These are phyloP conservation scores for Mycalesis mineus DNA, from an alignment of 2,888 invertebrate species.

Conservation along the genomic window DNA sequence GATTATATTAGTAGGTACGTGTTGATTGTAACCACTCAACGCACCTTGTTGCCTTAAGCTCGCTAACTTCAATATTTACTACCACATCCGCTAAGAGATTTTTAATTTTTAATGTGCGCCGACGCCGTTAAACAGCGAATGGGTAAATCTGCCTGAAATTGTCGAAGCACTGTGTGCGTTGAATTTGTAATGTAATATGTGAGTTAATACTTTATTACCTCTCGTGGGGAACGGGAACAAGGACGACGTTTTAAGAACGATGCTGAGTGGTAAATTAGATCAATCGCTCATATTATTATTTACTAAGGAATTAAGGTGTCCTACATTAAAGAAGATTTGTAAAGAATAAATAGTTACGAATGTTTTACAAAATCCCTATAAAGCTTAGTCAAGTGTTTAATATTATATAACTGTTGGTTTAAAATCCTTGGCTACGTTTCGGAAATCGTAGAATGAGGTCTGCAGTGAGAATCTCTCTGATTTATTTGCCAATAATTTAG, in stretches of 20 bases:
- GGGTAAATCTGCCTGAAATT: constrained; percentile 25
- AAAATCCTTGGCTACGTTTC: too few species aligned
- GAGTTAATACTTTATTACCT: constrained; percentile 6
- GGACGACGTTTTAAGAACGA: constrained; percentile 1
- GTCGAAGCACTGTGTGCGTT: constrained; percentile 26
- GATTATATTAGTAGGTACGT: too few species aligned
- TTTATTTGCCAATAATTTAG: too few species aligned
- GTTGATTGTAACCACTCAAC: constrained; percentile 16
- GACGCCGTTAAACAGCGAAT: constrained; percentile 30
- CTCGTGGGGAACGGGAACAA: neutral
- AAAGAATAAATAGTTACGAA: too few species aligned
- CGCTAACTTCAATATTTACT: constrained; percentile 38
- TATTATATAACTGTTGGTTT: too few species aligned
- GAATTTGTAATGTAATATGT: constrained; percentile 30
- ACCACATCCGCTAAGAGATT: constrained; percentile 32
- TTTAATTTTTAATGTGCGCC: constrained; percentile 39
- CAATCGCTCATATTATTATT: neutral
- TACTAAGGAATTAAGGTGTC: too few species aligned
- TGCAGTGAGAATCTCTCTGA: too few species aligned
- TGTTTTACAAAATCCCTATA: too few species aligned
- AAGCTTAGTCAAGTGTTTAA: too few species aligned
- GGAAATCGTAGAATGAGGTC: too few species aligned
- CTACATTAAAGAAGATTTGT: too few species aligned
- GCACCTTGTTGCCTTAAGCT: constrained; percentile 27
- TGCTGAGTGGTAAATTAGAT: neutral